Evolutionary conservation across 2,888 invertebrate genomes (phyloP).

Genomic region (Pseudeuparius sepicola): DNA sequence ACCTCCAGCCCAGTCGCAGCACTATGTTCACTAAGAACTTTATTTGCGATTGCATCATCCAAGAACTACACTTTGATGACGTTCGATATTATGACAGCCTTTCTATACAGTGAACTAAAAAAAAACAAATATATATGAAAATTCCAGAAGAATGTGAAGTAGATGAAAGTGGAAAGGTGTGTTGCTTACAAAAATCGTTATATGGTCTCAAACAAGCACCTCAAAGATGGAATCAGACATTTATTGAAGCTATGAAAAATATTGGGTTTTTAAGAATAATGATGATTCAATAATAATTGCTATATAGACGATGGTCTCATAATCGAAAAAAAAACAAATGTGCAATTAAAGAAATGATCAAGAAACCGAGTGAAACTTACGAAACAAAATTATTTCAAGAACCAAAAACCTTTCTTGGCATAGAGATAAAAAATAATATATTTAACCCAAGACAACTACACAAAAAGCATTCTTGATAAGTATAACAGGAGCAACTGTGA

Average conservation of each 20-base stretch:
- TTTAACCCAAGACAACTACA: background rate
- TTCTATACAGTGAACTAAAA: too few species aligned
- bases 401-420: too few species aligned
- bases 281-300: slow-evolving; percentile 12
- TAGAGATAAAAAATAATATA: too few species aligned
- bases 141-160: too few species aligned
- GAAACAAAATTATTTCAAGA: too few species aligned
- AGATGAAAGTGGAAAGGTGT: slow-evolving; percentile 11
- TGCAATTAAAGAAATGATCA: slow-evolving; percentile 7
- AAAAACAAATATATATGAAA: too few species aligned
- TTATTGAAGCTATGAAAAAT: slow-evolving; percentile 13
- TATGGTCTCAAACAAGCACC: slow-evolving; percentile 19
- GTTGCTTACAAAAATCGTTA: slow-evolving; percentile 14
- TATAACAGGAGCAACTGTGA: background rate
- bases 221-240: slow-evolving; percentile 15
- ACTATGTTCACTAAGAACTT: too few species aligned
- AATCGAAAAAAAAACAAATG: slow-evolving; percentile 11
- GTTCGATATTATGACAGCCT: too few species aligned
- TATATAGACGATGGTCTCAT: slow-evolving; percentile 18
- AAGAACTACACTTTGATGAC: too few species aligned
- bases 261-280: slow-evolving; percentile 14
- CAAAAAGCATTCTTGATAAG: background rate
- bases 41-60: too few species aligned
- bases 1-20: too few species aligned
- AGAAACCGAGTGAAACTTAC: slow-evolving; percentile 6